phyloP scores from a whole-genome alignment of 2,888 invertebrate genomes.

The Anorthoa munda region DNA sequence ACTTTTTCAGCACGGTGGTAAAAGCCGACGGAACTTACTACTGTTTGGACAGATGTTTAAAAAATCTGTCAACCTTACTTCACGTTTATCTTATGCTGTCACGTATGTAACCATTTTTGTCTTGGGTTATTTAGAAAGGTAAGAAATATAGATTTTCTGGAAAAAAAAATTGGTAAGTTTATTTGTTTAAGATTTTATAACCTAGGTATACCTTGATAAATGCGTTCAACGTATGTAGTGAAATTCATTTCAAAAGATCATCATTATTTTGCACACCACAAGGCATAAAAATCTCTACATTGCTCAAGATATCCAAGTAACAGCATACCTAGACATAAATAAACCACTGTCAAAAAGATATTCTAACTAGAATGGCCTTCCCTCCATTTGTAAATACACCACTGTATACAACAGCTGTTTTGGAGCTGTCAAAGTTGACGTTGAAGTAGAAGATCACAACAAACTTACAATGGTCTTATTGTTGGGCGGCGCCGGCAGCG shows the following conservation, averaged over 20 bases:
- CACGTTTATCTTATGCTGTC: too few relatives aligned
- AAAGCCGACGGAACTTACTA: slow-evolving; percentile 17
- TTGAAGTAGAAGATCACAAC: slow-evolving; percentile 55
- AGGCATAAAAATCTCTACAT: neutral
- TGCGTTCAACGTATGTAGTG: neutral
- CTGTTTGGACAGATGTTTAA: neutral
- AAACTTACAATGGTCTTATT: slow-evolving; percentile 88
- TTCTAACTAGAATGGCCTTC: slow-evolving; percentile 1
- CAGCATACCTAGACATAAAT: neutral
- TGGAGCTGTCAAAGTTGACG: slow-evolving; percentile 61
- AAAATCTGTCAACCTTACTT: too few relatives aligned
- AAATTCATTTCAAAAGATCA: neutral
- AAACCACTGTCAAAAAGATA: neutral
- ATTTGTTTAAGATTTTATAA: neutral
- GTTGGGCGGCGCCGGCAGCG: slow-evolving; percentile 83
- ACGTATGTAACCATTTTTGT: too few relatives aligned
- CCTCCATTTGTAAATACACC: slow-evolving; percentile 38
- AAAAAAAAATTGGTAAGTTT: neutral
- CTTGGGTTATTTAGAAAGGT: neutral
- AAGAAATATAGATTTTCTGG: neutral
- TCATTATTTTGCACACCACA: slow-evolving; percentile 2
- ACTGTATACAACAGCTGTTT: slow-evolving; percentile 60
- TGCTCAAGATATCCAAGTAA: neutral
- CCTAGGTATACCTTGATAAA: neutral
- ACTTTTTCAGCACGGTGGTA: neutral